Base-by-base conservation (phyloP, 2,888 invertebrate genomes). In the Amphiduros pacificus region DNA sequence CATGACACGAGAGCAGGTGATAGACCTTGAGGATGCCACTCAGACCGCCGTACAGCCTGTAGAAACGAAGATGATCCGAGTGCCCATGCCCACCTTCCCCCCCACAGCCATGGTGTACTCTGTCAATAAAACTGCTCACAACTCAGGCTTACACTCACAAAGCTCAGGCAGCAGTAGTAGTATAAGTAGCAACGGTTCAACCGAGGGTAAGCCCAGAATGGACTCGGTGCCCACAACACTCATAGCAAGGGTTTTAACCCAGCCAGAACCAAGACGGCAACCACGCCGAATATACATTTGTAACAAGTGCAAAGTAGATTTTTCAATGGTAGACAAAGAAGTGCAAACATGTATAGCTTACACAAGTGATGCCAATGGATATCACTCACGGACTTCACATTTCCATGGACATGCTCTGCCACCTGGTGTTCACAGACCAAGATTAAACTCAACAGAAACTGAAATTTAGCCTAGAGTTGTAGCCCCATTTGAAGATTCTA, bases 21-120 rank as follows among this genome's bases (percentile, higher is more conserved):
- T 75, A 3, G 72, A 74, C 44, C 67, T 74, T 61, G 74, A 77
- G 52, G 74, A 76, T 24, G 65, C 70, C 14, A 29, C 52, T 6
- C 11, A 36, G 28, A 29, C 49, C 9, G 29, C 66, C 0, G 54
- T 59, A 48, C 53, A 58, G 5, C 67, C 68, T 27, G 69, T 71
- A 40, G 68, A 68, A 24, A 68, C 74, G 22, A 75, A 76, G 58
- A 88, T 87, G 68, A 90, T 90, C 61, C 89, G 89, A 73, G 90
- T 90, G 66, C 90, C 90, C 61, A 90, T 90, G 73, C 88, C 89
- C 28, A 90, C 91, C 44, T 92, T 91, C 77, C 91, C 92, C 44
- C 91, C 92, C 20, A 91, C 91, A 29, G 91, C 91, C 41, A 91
- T 92, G 90, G 90, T 92, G 24, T 85, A 84, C 68, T 83, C 85